Evolutionary conservation across 64 coral and sea anemone species (phyloP), one percentile per base, ranked within the genome.

Genomic region (Astreopora myriophthalma): DNA sequence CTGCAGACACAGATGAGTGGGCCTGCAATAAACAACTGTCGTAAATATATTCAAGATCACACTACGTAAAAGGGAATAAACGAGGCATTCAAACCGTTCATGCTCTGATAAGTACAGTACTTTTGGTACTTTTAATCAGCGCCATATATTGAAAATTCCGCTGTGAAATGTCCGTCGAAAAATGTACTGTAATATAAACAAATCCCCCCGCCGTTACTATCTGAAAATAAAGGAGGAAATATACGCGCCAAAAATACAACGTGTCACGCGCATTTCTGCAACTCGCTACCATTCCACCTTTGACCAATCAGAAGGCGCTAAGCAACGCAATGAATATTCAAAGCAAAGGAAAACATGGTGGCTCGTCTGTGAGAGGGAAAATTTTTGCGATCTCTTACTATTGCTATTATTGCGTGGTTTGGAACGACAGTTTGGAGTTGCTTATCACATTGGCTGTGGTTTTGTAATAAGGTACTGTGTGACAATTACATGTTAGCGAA

Each of bases 301-400:
- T 33, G 33, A 27, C 79, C 79, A 83, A 83, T 83, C 31, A 34
- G 32, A 32, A 64, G 32, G 4, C 52, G 61, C 55, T 37, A 27
- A 83, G 34, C 31, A 35, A 83, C 20, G 30, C 26, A 34, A 83
- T 83, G 52, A 83, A 83, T 83, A 83, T 83, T 83, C 79, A 83
- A 83, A 63, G 55, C 13, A 6, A 62, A 31, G 74, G 76, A 51
- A 60, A 80, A 83, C 58, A 83, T 83, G 79, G 79, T 64, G 79
- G 52, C 20, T 6, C 33, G 25, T 65, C 55, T 7, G 55, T 83
- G 79, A 65, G 58, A 57, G 35, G 79, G 46, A 48, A 51, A 83
- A 65, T 64, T 64, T 55, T 23, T 83, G 79, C 34, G 22, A 65
- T 83, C 79, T 33, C 55, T 63, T 57, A 17, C 24, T 20, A 23